A percentile compares a stretch with the other conserved stretches of the same genome.
phyloP scores from a whole-genome alignment of 2,888 invertebrate species.

The Ctena decussata region DNA sequence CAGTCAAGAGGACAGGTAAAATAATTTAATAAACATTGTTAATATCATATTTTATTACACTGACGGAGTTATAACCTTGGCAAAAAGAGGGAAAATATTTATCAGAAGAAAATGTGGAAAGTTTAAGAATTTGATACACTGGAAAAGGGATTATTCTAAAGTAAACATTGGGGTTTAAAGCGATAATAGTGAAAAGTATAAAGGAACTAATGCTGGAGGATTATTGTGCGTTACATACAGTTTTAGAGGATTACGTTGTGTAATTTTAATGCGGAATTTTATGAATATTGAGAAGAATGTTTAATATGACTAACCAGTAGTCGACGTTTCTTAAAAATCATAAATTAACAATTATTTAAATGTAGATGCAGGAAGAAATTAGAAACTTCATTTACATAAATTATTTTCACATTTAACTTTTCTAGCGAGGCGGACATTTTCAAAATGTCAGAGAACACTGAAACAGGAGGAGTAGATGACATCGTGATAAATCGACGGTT shows the following conservation, averaged over 20 bases:
- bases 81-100: neutral
- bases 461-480: neutral
- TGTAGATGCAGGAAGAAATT: neutral
- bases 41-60: neutral
- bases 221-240: neutral
- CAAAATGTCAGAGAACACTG: neutral
- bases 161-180: neutral
- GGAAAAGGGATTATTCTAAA: neutral
- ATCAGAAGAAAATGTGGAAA: neutral
- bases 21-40: neutral
- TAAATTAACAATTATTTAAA: neutral
- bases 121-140: neutral
- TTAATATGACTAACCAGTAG: neutral
- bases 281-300: neutral
- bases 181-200: neutral
- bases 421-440: no score
- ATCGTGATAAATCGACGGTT: neutral
- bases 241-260: neutral
- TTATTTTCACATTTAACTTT: neutral
- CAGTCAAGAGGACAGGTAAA: neutral
- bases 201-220: neutral
- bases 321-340: neutral
- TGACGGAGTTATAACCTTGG: neutral
- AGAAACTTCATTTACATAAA: neutral
- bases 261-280: neutral